Base-by-base conservation (phyloP, 2,888 invertebrate species). In the Sesia apiformis region DNA sequence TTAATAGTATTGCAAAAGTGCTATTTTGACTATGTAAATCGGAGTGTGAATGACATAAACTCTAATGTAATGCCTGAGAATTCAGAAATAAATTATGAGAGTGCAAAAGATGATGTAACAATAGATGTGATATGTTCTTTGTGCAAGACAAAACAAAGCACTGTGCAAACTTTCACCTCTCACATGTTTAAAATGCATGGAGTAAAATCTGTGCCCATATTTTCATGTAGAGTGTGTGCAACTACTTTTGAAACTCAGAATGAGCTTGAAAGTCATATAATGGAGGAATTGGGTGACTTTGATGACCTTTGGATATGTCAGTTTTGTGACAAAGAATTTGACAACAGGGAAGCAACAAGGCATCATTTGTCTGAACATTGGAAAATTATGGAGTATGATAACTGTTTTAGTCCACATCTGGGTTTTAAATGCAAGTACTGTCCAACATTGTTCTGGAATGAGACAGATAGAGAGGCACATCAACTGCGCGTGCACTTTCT, bases 391-490 rank as follows among this genome's bases (percentile, higher is more conserved):
- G 83, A 84, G 51, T 78, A 72, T 69, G 81, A 84, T 57, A 89
- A 88, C 58, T 89, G 89, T 60, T 88, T 86, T 56, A 83, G 87
- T 59, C 84, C 89, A 1, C 90, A 90, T 60, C 68, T 90, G 51
- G 90, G 90, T 1, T 89, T 90, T 55, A 89, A 88, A 61, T 91
- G 91, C 63, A 78, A 76, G 56, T 89, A 76, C 62, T 91, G 91
- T 60, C 79, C 85, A 0, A 84, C 74, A 5, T 63, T 88, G 54
- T 90, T 90, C 60, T 90, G 90, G 90, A 88, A 90, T 62, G 90
- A 90, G 60, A 74, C 76, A 0, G 90, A 90, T 40, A 72, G 90
- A 53, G 88, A 90, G 62, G 61, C 63, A 0, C 91, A 91, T 62
- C 84, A 88, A 63, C 75, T 84, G 1, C 69, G 73, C 53, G 76